Conservation (phyloP, 2,797 vertebrate species). For the Moxostoma hubbsi region DNA sequence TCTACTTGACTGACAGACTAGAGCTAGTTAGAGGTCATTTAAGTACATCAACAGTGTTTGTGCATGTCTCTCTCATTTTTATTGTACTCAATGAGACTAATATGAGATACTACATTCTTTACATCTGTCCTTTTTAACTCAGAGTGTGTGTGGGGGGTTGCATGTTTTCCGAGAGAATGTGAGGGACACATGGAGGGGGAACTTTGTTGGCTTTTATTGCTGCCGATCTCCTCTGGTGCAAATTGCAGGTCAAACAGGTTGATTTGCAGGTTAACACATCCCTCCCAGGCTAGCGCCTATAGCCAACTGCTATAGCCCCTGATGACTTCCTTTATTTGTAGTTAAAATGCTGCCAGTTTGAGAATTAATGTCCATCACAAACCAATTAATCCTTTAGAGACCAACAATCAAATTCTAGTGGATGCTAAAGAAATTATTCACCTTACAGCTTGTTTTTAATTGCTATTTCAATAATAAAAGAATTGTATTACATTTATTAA, state of each 20-base stretch:
- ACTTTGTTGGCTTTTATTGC: slow-evolving; percentile 60
- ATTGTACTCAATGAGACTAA: no score
- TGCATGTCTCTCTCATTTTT: not conserved
- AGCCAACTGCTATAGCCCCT: no score
- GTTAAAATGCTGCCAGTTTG: slow-evolving; percentile 72
- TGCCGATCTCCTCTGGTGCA: slow-evolving; percentile 66
- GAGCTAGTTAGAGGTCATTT: slow-evolving; percentile 21
- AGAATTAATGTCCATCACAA: slow-evolving; percentile 67
- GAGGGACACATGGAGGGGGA: slow-evolving; percentile 44
- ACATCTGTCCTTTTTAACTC: slow-evolving; percentile 19
- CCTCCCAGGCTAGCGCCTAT: no score
- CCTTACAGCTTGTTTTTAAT: not conserved
- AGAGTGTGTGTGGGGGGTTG: slow-evolving; percentile 16
- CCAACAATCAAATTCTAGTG: slow-evolving; percentile 72
- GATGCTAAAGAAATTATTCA: slow-evolving; percentile 71
- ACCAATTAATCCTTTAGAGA: slow-evolving; percentile 77
- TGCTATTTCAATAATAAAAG: slow-evolving; percentile 56
- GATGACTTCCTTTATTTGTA: slow-evolving; percentile 72
- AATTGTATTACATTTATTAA: no score
- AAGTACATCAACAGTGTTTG: slow-evolving; percentile 29
- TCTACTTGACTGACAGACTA: slow-evolving; percentile 27
- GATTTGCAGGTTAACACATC: slow-evolving; percentile 71
- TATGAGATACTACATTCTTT: slow-evolving; percentile 19
- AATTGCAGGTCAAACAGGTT: slow-evolving; percentile 76
- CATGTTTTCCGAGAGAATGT: slow-evolving; percentile 38